These are phyloP conservation scores for Ypsolopha scabrella DNA, from an alignment of 2,888 invertebrate genomes.

Conservation along the genomic window DNA sequence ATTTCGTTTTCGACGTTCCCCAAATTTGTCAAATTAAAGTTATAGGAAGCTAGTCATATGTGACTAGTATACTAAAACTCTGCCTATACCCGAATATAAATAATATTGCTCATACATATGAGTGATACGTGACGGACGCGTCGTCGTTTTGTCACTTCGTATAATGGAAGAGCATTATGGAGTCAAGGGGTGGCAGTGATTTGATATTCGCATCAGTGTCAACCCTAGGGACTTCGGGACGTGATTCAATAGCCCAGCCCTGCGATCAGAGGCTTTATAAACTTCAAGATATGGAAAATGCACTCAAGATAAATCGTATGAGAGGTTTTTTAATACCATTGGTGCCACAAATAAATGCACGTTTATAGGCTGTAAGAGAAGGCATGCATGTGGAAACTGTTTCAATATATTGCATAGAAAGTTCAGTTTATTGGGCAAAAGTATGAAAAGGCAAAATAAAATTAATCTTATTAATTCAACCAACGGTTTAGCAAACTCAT, in stretches of 20 bases:
- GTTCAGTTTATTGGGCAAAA: neutral
- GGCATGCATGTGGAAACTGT: neutral
- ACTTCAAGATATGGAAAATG: constrained; percentile 35
- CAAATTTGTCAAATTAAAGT: no score
- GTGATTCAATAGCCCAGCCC: constrained; percentile 47
- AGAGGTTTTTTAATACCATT: constrained; percentile 9
- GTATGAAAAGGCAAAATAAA: no score
- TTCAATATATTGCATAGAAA: neutral
- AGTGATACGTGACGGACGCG: constrained; percentile 36
- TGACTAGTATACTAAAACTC: no score
- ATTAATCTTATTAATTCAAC: neutral
- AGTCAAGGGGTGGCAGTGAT: constrained; percentile 59
- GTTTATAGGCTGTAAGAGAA: constrained; percentile 2
- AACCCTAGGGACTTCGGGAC: constrained; percentile 51
- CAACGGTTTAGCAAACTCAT: neutral
- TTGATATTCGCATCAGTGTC: constrained; percentile 59
- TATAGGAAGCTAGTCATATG: no score
- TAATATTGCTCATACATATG: constrained; percentile 15
- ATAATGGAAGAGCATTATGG: constrained; percentile 56
- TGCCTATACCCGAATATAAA: neutral
- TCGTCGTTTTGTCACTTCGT: constrained; percentile 38
- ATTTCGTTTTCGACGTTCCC: no score
- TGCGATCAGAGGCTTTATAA: constrained; percentile 43
- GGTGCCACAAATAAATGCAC: neutral
- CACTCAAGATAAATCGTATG: constrained; percentile 28